Evolutionary conservation across 2,113 vertebrate species (phyloP).

Genomic region (Saccopteryx leptura): DNA sequence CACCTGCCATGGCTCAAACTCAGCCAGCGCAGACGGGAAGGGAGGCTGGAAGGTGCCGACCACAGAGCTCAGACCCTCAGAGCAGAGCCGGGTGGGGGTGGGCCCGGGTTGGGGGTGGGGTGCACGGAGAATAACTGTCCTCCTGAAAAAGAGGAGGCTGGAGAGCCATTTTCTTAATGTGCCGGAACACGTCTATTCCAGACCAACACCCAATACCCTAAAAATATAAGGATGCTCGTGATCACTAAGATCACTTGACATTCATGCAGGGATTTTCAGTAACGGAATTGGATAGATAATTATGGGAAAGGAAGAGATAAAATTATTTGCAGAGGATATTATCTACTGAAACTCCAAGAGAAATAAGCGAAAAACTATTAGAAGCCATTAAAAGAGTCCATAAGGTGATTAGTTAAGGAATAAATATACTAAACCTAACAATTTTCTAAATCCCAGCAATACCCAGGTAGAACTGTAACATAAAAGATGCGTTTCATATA

Average conservation of each 20-base stretch:
- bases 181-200: background rate
- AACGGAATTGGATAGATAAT: constrained; percentile 39
- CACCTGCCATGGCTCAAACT: background rate
- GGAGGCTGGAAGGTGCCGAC: background rate
- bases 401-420: constrained; percentile 62
- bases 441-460: constrained; percentile 57
- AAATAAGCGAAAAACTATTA: constrained; percentile 68
- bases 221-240: background rate
- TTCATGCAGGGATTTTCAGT: constrained; percentile 52
- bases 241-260: constrained; percentile 31
- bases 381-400: constrained; percentile 26
- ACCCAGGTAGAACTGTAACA: constrained; percentile 40
- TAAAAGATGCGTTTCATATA: constrained; percentile 47
- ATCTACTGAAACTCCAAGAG: constrained; percentile 58
- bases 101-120: background rate
- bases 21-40: background rate
- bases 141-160: background rate
- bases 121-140: background rate
- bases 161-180: constrained; percentile 12
- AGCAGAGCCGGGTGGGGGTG: background rate
- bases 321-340: constrained; percentile 55
- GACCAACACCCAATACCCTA: background rate
- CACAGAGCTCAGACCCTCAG: background rate
- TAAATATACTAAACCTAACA: constrained; percentile 64
- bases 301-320: constrained; percentile 28